Base-by-base conservation (phyloP, 2,888 invertebrate species). In the Tanytarsus gracilentus region DNA sequence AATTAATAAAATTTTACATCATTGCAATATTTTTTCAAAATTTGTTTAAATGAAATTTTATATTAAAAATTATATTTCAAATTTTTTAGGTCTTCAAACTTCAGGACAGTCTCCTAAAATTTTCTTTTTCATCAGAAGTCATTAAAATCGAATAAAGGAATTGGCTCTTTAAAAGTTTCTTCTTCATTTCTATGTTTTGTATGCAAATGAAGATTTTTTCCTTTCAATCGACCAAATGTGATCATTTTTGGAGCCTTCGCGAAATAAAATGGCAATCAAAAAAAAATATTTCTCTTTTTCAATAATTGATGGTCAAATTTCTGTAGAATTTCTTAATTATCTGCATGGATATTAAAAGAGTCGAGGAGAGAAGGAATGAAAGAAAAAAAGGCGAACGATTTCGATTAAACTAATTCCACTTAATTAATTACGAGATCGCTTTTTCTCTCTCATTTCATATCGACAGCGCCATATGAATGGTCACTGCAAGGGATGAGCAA, bases 351-450 rank as follows among this genome's bases (percentile, higher is more conserved):
- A 7, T 9, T 7, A 29, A 29, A 29, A 9, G 7, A 29, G 29
- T 29, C 29, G 9, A 29, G 29, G 9, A 29, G 9, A 3, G 6
- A 4, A 11, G 16, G 21, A 23, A 44, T 21, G 44, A 44, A 3
- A 29, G 23, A 16, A 44, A 23, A 44, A 44, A 14, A 23, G 23
- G 18, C 8, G 3, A 44, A 16, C 44, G 44, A 44, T 5, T 44
- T 33, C 53, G 53, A 53, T 53, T 53, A 53, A 53, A 53, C 53
- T 53, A 53, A 53, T 53, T 53, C 53, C 30, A 33, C 25, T 53
- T 53, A 53, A 53, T 53, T 53, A 53, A 53, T 53, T 36, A 33
- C 36, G 30, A 52, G n/a, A n/a, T n/a, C n/a, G n/a, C n/a, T n/a
- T n/a, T n/a, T n/a, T n/a, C n/a, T n/a, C n/a, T n/a, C n/a, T n/a